These are phyloP conservation scores for Tinamus major DNA, from an alignment of 2,797 vertebrate genomes.

Conservation along the genomic window DNA sequence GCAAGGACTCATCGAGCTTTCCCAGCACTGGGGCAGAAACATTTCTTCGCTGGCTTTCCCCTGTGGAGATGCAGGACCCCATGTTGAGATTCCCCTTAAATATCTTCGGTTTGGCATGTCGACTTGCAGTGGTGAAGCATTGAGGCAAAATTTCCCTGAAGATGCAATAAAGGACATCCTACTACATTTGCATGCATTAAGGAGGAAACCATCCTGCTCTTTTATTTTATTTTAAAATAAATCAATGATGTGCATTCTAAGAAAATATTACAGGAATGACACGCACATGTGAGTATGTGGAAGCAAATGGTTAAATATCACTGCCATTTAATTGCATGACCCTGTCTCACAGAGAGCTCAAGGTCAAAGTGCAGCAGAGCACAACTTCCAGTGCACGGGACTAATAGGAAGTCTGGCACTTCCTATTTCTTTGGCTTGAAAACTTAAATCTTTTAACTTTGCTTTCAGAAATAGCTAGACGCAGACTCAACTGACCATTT, in stretches of 20 bases:
- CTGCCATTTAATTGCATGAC: background rate
- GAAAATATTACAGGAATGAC: background rate
- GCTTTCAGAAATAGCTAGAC: background rate
- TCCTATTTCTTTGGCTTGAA: background rate
- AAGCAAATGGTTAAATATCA: background rate
- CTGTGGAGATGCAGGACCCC: background rate
- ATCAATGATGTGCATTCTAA: background rate
- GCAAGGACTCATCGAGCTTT: background rate
- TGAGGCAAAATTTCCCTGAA: background rate
- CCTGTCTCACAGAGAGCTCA: background rate
- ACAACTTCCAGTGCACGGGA: background rate
- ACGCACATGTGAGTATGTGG: fast-evolving
- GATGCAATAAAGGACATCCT: background rate
- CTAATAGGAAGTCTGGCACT: background rate
- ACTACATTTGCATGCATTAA: background rate
- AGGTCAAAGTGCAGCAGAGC: background rate
- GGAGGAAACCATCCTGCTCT: background rate
- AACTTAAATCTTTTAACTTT: background rate
- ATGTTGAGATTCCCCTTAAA: background rate
- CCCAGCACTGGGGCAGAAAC: fast-evolving
- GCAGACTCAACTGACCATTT: background rate
- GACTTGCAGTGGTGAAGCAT: background rate
- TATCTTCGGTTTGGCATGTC: background rate
- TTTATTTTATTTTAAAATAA: background rate
- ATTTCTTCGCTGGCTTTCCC: background rate